Evolutionary conservation across 2,797 vertebrate species (phyloP).

Genomic region (Oreortyx pictus): DNA sequence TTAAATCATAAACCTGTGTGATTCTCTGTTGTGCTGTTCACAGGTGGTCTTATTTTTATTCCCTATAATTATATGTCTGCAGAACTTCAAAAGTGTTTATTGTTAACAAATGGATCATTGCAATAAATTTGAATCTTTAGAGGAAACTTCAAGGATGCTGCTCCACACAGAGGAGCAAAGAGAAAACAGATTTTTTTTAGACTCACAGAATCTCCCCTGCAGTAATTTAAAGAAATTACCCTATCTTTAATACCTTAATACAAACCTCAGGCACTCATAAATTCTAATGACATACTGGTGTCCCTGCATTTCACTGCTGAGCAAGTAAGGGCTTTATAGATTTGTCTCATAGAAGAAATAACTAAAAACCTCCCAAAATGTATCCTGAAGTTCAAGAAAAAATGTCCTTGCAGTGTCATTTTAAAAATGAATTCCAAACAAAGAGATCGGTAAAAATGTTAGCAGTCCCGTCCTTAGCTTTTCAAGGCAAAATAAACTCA

Average conservation of each 20-base stretch:
- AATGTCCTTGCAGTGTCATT: neutral
- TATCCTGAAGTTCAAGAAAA: neutral
- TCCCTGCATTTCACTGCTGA: neutral
- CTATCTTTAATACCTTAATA: neutral
- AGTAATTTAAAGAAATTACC: neutral
- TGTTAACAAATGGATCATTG: neutral
- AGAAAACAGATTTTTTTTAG: neutral
- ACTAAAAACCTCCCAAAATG: neutral
- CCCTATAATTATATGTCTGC: neutral
- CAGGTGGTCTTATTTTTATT: neutral
- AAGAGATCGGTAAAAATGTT: neutral
- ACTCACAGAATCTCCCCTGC: neutral
- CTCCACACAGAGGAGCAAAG: neutral
- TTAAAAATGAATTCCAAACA: neutral
- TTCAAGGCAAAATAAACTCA: neutral
- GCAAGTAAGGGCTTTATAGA: fast-evolving
- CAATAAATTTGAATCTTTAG: neutral
- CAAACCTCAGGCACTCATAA: neutral
- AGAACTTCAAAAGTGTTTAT: neutral
- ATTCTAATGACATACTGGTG: neutral
- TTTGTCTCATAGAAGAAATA: neutral
- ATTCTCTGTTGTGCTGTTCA: neutral
- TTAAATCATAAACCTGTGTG: neutral
- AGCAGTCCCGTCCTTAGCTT: neutral
- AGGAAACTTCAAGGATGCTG: neutral